Evolutionary conservation across 2,797 vertebrate genomes (phyloP).

Genomic region (Simalia tracyae): DNA sequence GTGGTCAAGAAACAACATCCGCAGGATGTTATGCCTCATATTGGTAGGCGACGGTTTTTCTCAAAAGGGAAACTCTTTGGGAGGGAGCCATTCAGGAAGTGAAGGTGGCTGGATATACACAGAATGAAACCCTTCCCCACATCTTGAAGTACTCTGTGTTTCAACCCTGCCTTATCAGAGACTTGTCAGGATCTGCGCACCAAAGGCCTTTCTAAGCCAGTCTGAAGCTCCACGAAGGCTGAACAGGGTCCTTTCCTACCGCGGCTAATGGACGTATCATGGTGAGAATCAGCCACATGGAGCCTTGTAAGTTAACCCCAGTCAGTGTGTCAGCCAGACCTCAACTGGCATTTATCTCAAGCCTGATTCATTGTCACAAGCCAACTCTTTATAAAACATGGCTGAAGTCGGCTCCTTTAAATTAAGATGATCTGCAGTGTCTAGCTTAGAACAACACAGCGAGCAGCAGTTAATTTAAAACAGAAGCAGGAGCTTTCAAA

Average conservation of each 20-base stretch:
- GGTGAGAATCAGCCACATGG: neutral
- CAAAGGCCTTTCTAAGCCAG: neutral
- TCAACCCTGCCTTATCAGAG: neutral
- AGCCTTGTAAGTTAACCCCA: neutral
- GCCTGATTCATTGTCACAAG: neutral
- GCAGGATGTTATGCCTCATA: neutral
- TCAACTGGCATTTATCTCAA: neutral
- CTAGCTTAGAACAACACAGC: neutral
- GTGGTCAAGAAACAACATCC: constrained; percentile 44
- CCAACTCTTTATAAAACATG: neutral
- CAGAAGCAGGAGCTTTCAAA: neutral
- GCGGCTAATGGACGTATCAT: neutral
- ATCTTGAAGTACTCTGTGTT: neutral
- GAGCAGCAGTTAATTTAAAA: neutral
- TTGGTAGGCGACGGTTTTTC: neutral
- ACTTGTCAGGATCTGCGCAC: neutral
- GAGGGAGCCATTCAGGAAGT: neutral
- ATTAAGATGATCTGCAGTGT: neutral
- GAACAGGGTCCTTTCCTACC: neutral
- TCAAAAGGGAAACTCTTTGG: neutral
- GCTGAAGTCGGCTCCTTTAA: neutral
- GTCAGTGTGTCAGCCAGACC: neutral
- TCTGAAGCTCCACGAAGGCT: neutral
- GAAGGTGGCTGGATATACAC: neutral
- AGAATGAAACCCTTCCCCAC: neutral